Evolutionary conservation across 2,113 vertebrate genomes (phyloP), one percentile per base, ranked within the genome.

Genomic region (Thoracochromis brauschi): DNA sequence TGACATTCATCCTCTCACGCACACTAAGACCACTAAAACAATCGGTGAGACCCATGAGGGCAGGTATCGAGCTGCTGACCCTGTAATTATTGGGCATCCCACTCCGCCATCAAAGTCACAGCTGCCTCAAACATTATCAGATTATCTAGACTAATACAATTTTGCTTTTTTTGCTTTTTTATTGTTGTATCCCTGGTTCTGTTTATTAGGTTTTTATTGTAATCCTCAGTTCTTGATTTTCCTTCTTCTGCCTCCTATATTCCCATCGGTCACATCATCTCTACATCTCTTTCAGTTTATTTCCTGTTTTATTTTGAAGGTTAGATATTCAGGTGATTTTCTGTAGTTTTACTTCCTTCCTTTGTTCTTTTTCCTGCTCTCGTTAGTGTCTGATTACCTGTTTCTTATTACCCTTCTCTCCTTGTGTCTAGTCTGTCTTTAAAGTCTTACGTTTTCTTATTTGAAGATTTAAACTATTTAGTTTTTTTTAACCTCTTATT

Each of bases 271-370:
- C 38, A 2, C 13, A 26, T 73, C 42, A 73, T 49, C 2, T 49
- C 42, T 12, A 19, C 9, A 9, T 49, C 71, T 11, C 0, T 75
- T 78, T 49, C 16, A 49, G 16, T 49, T 78, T 49, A 78, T 78
- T 78, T 78, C 71, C 42, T 75, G 73, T 78, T 78, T 78, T 78
- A 51, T 78, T 78, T 78, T 78, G 73, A 78, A 78, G 73, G 16
- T 49, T 78, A 78, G 42, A 31, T 29, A 78, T 8, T 78, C 2
- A 12, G 45, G 73, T 78, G 45, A 19, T 49, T 49, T 49, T 29
- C 1, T 29, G 2, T 13, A 19, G 16, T 31, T 78, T 31, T 49
- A 31, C 73, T 49, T 78, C 26, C 45, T 29, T 49, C 45, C 45
- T 51, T 78, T 78, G 73, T 49, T 78, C 42, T 51, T 49, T 49